Evolutionary conservation across 2,113 vertebrate species (phyloP).

Genomic region (Xenus cinereus): DNA sequence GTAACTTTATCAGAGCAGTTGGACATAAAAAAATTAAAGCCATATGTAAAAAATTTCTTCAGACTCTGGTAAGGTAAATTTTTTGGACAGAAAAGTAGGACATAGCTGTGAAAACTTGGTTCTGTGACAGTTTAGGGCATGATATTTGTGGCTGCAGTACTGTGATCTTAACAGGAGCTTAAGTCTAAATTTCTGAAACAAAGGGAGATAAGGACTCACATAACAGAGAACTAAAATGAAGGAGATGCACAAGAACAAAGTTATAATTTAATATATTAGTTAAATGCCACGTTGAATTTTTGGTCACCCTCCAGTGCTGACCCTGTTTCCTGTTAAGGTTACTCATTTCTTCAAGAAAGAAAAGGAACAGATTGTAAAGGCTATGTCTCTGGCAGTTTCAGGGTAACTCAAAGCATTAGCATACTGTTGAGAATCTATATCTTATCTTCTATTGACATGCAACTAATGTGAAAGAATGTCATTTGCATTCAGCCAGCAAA

Average conservation of each 20-base stretch:
- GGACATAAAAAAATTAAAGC: neutral
- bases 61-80: neutral
- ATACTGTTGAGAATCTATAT: neutral
- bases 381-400: neutral
- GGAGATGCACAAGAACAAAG: neutral
- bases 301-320: neutral
- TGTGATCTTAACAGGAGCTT: neutral
- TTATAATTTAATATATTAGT: neutral
- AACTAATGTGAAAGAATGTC: neutral
- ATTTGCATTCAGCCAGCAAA: neutral
- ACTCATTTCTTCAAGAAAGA: neutral
- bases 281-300: neutral
- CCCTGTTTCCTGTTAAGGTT: neutral
- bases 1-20: neutral
- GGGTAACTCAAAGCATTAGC: neutral
- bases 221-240: neutral
- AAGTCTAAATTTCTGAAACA: neutral
- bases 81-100: neutral
- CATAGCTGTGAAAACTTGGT: neutral
- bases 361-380: neutral
- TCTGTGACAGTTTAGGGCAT: neutral
- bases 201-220: neutral
- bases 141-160: neutral
- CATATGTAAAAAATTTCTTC: neutral
- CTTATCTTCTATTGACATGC: neutral